A percentile compares a stretch with the other conserved stretches of the same genome.
These are phyloP conservation scores for Heliconius sara DNA, from an alignment of 2,888 invertebrate genomes.

Conservation along the genomic window DNA sequence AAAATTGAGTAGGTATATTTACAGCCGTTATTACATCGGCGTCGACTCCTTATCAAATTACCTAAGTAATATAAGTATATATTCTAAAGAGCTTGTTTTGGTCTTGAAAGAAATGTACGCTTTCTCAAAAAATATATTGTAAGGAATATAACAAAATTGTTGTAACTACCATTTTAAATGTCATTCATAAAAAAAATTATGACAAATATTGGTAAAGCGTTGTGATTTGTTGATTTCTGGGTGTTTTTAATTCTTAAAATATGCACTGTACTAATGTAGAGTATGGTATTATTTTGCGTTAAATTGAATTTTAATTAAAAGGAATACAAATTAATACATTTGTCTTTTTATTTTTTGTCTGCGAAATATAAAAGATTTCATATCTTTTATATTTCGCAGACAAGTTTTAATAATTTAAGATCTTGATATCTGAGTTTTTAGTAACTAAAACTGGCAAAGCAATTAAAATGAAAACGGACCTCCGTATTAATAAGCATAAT, in stretches of 20 bases:
- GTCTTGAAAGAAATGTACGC: slow-evolving; percentile 52
- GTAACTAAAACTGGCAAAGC: not conserved
- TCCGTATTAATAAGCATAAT: not conserved
- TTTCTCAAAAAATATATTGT: slow-evolving; percentile 53
- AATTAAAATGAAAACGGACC: not conserved
- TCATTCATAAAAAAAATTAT: slow-evolving; percentile 22
- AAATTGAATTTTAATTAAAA: not conserved
- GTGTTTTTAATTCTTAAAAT: not conserved
- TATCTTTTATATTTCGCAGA: no score
- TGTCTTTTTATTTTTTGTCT: not conserved
- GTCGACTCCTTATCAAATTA: slow-evolving; percentile 55
- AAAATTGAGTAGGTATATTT: slow-evolving; percentile 54
- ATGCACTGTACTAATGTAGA: not conserved
- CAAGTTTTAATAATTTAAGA: not conserved
- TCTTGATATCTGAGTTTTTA: not conserved
- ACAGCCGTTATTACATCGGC: slow-evolving; percentile 57
- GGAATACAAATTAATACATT: not conserved
- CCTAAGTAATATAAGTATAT: slow-evolving; percentile 14
- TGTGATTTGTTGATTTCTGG: not conserved
- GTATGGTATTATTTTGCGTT: not conserved
- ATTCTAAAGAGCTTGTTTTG: slow-evolving; percentile 49
- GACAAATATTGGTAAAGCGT: slow-evolving; percentile 12
- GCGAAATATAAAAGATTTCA: not conserved
- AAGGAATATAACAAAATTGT: slow-evolving; percentile 53
- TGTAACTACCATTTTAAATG: slow-evolving; percentile 44